Evolutionary conservation across 1,140 invertebrate species (phyloP).

Genomic region (Drosophila insularis): DNA sequence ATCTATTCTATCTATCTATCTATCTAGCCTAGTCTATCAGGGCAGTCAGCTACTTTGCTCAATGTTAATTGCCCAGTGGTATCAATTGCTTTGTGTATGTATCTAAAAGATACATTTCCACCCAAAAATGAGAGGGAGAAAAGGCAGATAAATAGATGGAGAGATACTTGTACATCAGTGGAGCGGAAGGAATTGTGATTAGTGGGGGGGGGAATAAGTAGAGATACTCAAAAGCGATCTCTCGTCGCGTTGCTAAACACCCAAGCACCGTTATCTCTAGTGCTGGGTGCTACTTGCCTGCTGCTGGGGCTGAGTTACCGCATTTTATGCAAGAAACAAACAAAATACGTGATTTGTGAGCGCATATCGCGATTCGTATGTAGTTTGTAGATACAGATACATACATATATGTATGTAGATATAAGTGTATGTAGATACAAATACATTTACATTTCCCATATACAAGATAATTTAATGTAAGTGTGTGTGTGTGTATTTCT

Average conservation of each 20-base stretch:
- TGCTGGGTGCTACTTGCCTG: too few relatives aligned
- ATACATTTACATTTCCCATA: constrained; percentile 20
- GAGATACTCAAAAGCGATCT: constrained; percentile 37
- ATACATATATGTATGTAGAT: background rate
- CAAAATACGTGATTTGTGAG: constrained; percentile 64
- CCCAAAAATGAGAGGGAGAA: background rate
- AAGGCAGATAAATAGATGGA: background rate
- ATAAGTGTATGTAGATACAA: constrained; percentile 26
- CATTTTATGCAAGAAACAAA: constrained; percentile 53
- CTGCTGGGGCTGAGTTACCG: constrained; percentile 22
- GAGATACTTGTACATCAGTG: background rate
- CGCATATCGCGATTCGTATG: constrained; percentile 11
- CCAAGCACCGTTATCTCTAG: constrained; percentile 55
- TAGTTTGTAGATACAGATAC: constrained; percentile 34
- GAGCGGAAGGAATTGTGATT: background rate
- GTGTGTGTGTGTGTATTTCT: background rate
- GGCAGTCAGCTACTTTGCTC: constrained; percentile 23
- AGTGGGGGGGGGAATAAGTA: background rate
- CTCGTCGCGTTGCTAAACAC: constrained; percentile 20
- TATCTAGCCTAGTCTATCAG: background rate
- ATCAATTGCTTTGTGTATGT: constrained; percentile 58
- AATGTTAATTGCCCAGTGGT: constrained; percentile 52
- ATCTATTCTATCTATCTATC: too few relatives aligned
- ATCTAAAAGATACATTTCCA: constrained; percentile 45
- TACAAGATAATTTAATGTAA: constrained; percentile 10